Conservation (phyloP, 2,797 vertebrate species). For the Rhynchonycteris naso region DNA sequence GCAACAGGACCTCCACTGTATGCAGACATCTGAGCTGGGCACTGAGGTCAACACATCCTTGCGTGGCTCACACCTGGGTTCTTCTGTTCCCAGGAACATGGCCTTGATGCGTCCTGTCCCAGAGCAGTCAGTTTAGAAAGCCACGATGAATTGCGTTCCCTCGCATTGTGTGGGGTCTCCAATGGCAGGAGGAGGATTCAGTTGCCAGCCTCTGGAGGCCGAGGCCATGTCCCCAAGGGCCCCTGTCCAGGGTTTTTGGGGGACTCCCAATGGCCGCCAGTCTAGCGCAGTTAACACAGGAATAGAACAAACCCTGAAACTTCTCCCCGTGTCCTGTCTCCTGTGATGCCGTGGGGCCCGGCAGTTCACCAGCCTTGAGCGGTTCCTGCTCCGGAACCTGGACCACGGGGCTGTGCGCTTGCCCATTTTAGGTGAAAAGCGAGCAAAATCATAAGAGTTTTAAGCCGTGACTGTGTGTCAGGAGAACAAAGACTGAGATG, state of each 20-base stretch:
- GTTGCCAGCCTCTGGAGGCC: neutral
- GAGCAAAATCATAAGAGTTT: neutral
- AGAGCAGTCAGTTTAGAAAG: neutral
- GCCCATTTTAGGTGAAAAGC: neutral
- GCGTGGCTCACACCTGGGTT: rapidly evolving
- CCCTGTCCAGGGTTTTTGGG: neutral
- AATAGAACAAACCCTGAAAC: rapidly evolving
- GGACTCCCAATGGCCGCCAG: rapidly evolving
- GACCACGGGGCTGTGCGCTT: neutral
- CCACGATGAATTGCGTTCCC: neutral
- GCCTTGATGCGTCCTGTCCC: neutral
- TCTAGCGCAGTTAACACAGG: neutral
- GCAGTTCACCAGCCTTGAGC: neutral
- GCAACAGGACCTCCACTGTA: neutral
- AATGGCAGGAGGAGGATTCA: neutral
- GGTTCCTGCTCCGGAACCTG: neutral
- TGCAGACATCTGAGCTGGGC: rapidly evolving
- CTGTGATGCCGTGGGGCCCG: rapidly evolving
- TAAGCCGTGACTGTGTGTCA: neutral
- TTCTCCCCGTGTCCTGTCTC: rapidly evolving
- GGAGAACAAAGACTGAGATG: neutral
- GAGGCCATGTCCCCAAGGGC: neutral
- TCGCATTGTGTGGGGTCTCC: rapidly evolving
- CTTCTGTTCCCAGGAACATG: rapidly evolving
- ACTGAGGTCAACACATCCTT: neutral